Evolutionary conservation across 2,888 invertebrate species (phyloP).

Genomic region (Drosophila fulvimacula): DNA sequence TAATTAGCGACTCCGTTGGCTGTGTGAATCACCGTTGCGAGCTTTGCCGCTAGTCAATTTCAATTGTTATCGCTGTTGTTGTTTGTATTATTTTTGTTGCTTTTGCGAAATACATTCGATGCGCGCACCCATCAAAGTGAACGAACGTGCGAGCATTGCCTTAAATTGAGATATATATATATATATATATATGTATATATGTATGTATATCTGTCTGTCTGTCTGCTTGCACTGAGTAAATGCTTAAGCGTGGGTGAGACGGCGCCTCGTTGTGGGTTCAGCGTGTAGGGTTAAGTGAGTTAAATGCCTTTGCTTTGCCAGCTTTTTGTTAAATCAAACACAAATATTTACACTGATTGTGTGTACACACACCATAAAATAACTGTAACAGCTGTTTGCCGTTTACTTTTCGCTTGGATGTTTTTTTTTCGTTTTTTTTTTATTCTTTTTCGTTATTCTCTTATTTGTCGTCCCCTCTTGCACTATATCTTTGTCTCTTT

Average conservation of each 20-base stretch:
- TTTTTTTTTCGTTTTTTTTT: constrained; percentile 1
- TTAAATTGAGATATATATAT: constrained; percentile 1
- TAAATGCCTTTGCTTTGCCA: constrained; percentile 33
- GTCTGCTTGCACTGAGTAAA: constrained; percentile 5
- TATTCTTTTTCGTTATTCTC: neutral
- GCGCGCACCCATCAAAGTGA: constrained; percentile 48
- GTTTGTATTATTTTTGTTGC: constrained; percentile 10
- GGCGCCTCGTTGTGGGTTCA: constrained; percentile 38
- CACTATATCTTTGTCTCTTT: neutral
- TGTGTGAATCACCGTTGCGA: constrained; percentile 51
- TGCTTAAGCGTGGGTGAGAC: constrained; percentile 41
- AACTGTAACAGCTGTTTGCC: constrained; percentile 62
- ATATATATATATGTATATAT: too few species aligned
- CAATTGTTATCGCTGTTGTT: constrained; percentile 39
- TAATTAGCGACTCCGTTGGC: constrained; percentile 40
- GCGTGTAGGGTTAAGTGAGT: constrained; percentile 42
- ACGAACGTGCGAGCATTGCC: constrained; percentile 57
- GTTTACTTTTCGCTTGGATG: constrained; percentile 33
- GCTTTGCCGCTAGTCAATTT: constrained; percentile 28
- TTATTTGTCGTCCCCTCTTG: neutral
- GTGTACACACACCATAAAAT: constrained; percentile 2
- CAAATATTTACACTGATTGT: constrained; percentile 49
- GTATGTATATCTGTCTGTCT: neutral
- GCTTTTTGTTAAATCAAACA: constrained; percentile 43
- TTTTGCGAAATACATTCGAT: constrained; percentile 8